Evolutionary conservation across 2,888 invertebrate genomes (phyloP).

Genomic region (Seladonia tumulorum): DNA sequence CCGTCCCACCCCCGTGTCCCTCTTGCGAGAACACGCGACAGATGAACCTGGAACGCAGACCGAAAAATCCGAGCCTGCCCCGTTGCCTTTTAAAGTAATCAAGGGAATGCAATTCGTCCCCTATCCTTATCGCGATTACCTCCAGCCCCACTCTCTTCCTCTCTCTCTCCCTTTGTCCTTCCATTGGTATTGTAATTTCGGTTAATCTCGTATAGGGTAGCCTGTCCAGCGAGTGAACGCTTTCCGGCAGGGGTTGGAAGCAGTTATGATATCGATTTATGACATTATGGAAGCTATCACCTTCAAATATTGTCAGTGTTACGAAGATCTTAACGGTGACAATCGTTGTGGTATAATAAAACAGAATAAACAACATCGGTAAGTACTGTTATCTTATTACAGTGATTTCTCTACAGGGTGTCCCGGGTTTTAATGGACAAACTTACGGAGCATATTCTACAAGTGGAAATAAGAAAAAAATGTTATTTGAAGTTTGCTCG

Average conservation of each 20-base stretch:
- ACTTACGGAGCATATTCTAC: no score
- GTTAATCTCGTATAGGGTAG: background rate
- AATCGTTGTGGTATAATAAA: no score
- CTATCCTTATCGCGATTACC: background rate
- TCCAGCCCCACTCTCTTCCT: background rate
- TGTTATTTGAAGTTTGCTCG: no score
- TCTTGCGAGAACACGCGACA: slow-evolving; percentile 45
- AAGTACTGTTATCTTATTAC: no score
- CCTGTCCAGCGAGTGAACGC: background rate
- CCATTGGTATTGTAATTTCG: background rate
- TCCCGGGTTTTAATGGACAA: no score
- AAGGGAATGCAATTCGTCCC: background rate
- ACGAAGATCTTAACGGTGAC: no score
- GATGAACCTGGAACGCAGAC: slow-evolving; percentile 23
- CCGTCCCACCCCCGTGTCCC: background rate
- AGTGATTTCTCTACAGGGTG: no score
- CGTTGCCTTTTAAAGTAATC: slow-evolving; percentile 29
- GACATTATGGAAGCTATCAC: no score
- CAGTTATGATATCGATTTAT: no score
- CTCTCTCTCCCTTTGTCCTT: background rate
- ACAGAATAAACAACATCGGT: no score
- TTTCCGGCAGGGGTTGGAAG: background rate
- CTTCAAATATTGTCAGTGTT: no score
- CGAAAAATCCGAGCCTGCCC: slow-evolving; percentile 16
- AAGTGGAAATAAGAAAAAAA: no score